phyloP scores from a whole-genome alignment of 2,113 vertebrate species.

The Acrocephalus kingi region DNA sequence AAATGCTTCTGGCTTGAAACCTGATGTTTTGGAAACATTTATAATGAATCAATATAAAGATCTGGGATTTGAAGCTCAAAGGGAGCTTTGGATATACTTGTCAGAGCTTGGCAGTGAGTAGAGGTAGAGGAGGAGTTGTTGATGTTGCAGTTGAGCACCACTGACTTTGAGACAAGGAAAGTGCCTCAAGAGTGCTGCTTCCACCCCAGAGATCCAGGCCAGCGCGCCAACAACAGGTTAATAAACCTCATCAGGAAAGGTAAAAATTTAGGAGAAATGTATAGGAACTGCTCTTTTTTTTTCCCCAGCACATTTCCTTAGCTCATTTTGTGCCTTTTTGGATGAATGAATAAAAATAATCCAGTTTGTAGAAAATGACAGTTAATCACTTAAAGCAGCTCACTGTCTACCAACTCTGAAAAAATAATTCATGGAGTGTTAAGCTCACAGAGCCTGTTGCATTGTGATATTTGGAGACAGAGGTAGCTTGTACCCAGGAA shows the following conservation, averaged over 20 bases:
- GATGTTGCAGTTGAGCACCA: not conserved
- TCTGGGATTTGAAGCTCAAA: not conserved
- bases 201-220: not conserved
- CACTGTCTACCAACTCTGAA: not conserved
- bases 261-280: not conserved
- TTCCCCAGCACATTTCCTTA: not conserved
- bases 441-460: not conserved
- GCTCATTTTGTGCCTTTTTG: not conserved
- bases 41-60: not conserved
- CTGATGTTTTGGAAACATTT: not conserved
- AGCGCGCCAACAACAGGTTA: not conserved
- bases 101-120: not conserved
- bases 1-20: not conserved
- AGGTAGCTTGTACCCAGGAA: not conserved
- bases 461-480: not conserved
- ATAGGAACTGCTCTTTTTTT: not conserved
- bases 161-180: not conserved
- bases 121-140: not conserved
- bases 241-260: not conserved
- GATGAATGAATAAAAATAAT: not conserved
- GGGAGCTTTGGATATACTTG: not conserved
- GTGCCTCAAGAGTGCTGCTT: not conserved
- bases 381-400: not conserved
- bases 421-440: not conserved
- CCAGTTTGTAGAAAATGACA: not conserved